phyloP scores from a whole-genome alignment of 2,888 invertebrate species.

The Dicyrtomina minuta region DNA sequence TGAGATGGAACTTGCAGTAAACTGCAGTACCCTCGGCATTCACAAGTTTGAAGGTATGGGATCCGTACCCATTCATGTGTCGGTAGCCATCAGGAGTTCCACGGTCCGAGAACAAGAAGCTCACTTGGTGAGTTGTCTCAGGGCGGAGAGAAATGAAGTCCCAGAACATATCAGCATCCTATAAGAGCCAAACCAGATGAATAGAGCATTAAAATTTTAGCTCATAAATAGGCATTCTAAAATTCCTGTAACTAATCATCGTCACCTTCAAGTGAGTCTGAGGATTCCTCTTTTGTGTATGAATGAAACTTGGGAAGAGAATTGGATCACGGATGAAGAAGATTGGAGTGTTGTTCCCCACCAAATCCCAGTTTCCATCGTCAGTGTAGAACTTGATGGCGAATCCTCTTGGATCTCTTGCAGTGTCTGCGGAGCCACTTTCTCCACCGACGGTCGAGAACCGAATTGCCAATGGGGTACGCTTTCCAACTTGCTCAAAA shows the following conservation, averaged over 20 bases:
- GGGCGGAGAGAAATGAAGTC: constrained; percentile 82
- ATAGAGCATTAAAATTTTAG: too few species aligned
- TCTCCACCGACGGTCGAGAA: constrained; percentile 89
- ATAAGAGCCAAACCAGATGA: too few species aligned
- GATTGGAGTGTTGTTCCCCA: constrained; percentile 63
- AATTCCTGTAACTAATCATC: too few species aligned
- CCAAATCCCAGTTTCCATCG: constrained; percentile 60
- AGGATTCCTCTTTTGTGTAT: constrained; percentile 61
- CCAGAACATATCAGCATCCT: constrained; percentile 56
- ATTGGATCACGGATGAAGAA: constrained; percentile 63
- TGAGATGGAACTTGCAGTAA: constrained; percentile 92
- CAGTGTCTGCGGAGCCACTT: constrained; percentile 64
- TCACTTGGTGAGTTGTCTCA: constrained; percentile 79
- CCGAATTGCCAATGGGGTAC: constrained; percentile 74
- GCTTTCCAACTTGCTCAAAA: constrained; percentile 75
- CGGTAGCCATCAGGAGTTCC: constrained; percentile 91
- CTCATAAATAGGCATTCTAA: too few species aligned
- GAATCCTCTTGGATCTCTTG: constrained; percentile 65
- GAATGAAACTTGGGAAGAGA: constrained; percentile 61
- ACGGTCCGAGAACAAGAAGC: constrained; percentile 85
- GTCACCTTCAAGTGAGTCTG: constrained; percentile 61
- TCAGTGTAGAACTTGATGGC: constrained; percentile 61
- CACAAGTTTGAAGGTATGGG: constrained; percentile 88
- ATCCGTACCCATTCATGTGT: constrained; percentile 94
- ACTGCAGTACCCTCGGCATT: constrained; percentile 70